phyloP scores from a whole-genome alignment of 2,113 vertebrate genomes.

The Pelecanus crispus region DNA sequence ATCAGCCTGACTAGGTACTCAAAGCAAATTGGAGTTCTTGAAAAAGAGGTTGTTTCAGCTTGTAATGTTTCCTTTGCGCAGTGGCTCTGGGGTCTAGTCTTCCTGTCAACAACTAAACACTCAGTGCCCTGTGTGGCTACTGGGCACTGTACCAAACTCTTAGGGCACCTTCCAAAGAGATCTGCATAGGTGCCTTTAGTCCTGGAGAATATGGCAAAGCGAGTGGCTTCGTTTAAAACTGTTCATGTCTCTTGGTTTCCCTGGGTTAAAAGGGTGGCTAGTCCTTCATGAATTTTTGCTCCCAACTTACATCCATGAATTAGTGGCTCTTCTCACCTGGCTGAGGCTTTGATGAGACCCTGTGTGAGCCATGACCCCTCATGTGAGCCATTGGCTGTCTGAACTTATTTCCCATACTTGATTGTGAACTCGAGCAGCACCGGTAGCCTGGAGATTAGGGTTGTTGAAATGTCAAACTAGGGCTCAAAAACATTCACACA shows the following conservation, averaged over 20 bases:
- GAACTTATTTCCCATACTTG: neutral
- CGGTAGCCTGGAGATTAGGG: neutral
- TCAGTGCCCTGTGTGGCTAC: neutral
- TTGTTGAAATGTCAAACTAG: neutral
- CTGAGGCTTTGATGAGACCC: neutral
- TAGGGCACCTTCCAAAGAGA: neutral
- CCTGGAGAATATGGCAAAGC: neutral
- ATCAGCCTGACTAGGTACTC: neutral
- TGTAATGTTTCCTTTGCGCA: neutral
- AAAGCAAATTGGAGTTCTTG: neutral
- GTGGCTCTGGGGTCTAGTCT: neutral
- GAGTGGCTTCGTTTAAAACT: neutral
- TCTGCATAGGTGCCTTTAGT: neutral
- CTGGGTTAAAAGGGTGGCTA: neutral
- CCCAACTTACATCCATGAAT: neutral
- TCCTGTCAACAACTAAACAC: neutral
- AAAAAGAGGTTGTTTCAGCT: neutral
- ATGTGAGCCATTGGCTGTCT: neutral
- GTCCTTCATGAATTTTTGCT: neutral
- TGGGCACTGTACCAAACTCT: neutral
- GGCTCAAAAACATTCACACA: neutral
- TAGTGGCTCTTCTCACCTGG: neutral
- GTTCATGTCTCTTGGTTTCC: neutral
- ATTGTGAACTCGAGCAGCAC: neutral
- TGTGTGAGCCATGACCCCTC: neutral